Evolutionary conservation across 30 jellyfish, hydroid and myxozoan genomes (phyloP), one percentile per base, ranked within the genome.

Genomic region (Aurelia sp.): DNA sequence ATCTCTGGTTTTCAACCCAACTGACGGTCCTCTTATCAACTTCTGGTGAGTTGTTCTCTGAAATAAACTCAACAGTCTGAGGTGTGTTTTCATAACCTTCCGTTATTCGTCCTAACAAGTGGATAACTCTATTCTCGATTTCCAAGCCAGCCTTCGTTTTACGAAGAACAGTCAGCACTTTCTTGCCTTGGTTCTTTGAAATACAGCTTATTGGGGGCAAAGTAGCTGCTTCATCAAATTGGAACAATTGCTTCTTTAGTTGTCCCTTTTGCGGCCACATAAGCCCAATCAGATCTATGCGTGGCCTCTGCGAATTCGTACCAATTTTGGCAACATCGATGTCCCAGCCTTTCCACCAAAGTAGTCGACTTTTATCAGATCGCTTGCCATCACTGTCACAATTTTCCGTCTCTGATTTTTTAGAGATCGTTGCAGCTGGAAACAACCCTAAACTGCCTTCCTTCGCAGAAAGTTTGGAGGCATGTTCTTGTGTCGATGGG

Each of bases 1-100:
- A 59, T 64, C 66, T 27, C 62, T 76, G 87, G 76, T 64, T 59
- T 37, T 76, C 70, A 18, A 76, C 87, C 87, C 87, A 76, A 75
- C 41, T 76, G 18, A 76, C 40, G 0, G 87, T 76, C 62, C 87
- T 30, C 21, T 76, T 62, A 27, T 59, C 62, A 11, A 76, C 76
- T 23, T 17, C 76, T 17, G 77, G 78, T 0, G 48, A 31, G 22
- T 30, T 15, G 67, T 1, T 58, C 23, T 58, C 67, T 7, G 16
- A 59, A 59, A 21, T 6, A 12, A 59, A 59, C 16, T 21, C 69
- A 11, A 59, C 6, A 12, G 6, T 59, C 13, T 13, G 30, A 59
- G 69, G 4, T 13, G 69, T 12, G 69, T 9, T 0, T 6, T 4
- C 69, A 7, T 30, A 59, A 59, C 23, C 33, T 59, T 59, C 69